These are phyloP conservation scores for Hartigia nigra DNA, from an alignment of 2,888 invertebrate species.

Conservation along the genomic window DNA sequence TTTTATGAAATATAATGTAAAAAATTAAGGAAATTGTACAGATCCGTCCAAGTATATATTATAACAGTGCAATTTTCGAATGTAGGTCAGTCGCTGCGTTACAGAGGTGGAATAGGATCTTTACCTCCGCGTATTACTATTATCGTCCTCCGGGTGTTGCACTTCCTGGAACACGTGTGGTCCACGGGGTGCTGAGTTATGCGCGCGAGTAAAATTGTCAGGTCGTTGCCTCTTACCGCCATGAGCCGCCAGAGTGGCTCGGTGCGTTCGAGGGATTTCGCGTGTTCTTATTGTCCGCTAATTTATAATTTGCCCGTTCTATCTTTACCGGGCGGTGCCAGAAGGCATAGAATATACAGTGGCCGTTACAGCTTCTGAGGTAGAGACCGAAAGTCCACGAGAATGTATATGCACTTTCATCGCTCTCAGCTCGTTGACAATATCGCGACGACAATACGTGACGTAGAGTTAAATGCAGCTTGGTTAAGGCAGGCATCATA, in stretches of 20 bases:
- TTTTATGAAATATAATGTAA: no score
- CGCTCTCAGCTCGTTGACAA: neutral
- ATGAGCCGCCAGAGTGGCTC: constrained; percentile 5
- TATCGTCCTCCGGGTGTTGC: constrained; percentile 8
- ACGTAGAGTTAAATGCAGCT: neutral
- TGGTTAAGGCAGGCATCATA: neutral
- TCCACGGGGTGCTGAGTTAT: constrained; percentile 13
- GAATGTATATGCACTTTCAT: neutral
- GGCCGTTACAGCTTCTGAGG: neutral
- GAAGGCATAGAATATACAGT: neutral
- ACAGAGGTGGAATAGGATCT: neutral
- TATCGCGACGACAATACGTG: neutral
- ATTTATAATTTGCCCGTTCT: constrained; percentile 8
- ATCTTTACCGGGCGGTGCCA: neutral
- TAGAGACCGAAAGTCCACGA: neutral
- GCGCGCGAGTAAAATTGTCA: constrained; percentile 28
- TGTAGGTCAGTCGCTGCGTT: neutral
- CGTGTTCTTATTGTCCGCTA: constrained; percentile 5
- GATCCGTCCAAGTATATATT: neutral
- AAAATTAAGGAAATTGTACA: neutral
- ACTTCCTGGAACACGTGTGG: constrained; percentile 11
- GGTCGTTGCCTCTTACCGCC: constrained; percentile 18
- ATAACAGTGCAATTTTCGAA: neutral
- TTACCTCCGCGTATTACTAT: constrained; percentile 2
- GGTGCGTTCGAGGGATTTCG: constrained; percentile 1